phyloP scores from a whole-genome alignment of 2,113 vertebrate genomes.

The Ceyx melanurus region DNA sequence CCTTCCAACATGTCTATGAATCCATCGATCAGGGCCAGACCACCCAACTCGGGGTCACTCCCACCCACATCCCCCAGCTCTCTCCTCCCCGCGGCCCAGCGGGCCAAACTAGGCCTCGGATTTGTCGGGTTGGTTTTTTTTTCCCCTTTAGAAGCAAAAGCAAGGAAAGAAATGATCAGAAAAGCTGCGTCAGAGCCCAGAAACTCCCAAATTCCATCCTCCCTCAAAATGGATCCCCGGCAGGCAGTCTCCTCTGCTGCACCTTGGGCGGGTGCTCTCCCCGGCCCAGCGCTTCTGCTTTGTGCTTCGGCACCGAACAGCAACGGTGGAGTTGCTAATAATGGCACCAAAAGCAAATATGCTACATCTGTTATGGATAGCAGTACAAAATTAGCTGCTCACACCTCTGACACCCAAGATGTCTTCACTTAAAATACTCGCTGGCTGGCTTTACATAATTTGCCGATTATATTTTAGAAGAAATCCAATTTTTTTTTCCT shows the following conservation, averaged over 20 bases:
- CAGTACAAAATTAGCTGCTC: slow-evolving; percentile 88
- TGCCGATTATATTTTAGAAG: slow-evolving; percentile 86
- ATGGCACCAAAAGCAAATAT: slow-evolving; percentile 85
- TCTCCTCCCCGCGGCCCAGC: too few relatives aligned
- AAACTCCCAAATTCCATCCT: background rate
- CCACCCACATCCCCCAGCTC: background rate
- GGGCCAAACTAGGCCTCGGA: background rate
- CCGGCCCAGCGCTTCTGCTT: slow-evolving; percentile 68
- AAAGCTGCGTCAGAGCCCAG: slow-evolving; percentile 38
- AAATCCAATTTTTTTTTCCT: slow-evolving; percentile 77
- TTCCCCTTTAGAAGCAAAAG: background rate
- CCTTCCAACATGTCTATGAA: too few relatives aligned
- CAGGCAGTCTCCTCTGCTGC: slow-evolving; percentile 41
- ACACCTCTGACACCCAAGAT: slow-evolving; percentile 89
- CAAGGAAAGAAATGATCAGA: background rate
- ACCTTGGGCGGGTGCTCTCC: slow-evolving; percentile 58
- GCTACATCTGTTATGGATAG: slow-evolving; percentile 88
- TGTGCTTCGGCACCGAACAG: slow-evolving; percentile 69
- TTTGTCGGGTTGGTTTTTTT: background rate
- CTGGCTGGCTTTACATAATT: slow-evolving; percentile 84
- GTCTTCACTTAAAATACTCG: slow-evolving; percentile 87
- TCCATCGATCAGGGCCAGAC: background rate
- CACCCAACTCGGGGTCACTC: fast-evolving
- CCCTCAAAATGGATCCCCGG: background rate
- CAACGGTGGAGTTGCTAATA: slow-evolving; percentile 83